Evolutionary conservation across 2,888 invertebrate genomes (phyloP).

Genomic region (Ferdinandea cuprea): DNA sequence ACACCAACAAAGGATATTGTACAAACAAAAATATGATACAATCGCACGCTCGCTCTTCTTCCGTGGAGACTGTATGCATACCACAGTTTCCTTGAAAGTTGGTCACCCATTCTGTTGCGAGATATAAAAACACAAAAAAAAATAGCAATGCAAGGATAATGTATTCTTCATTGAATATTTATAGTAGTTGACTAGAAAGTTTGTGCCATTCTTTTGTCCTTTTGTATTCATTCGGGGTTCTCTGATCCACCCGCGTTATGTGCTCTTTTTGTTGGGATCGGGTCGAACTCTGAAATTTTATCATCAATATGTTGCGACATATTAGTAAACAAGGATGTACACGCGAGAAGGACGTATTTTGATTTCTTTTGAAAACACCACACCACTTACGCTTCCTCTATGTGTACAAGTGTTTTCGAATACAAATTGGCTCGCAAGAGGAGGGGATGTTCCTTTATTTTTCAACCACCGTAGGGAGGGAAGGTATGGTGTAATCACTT

Average conservation of each 20-base stretch:
- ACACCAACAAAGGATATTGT: slow-evolving; percentile 3
- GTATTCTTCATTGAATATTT: slow-evolving; percentile 73
- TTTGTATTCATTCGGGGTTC: slow-evolving; percentile 13
- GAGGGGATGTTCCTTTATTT: neutral
- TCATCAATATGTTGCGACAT: slow-evolving; percentile 43
- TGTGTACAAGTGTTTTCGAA: neutral
- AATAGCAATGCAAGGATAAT: slow-evolving; percentile 64
- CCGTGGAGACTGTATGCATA: slow-evolving; percentile 1
- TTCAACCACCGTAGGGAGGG: neutral
- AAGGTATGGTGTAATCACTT: slow-evolving; percentile 24
- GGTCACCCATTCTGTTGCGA: slow-evolving; percentile 23
- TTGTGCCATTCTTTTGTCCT: slow-evolving; percentile 46
- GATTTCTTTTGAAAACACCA: slow-evolving; percentile 20
- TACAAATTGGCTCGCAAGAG: slow-evolving; percentile 18
- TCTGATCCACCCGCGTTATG: neutral
- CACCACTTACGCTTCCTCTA: slow-evolving; percentile 4
- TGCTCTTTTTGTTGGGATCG: neutral
- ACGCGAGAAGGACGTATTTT: slow-evolving; percentile 24
- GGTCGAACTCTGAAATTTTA: slow-evolving; percentile 21
- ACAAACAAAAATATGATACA: slow-evolving; percentile 38
- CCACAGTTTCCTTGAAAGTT: slow-evolving; percentile 54
- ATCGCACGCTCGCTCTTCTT: slow-evolving; percentile 7
- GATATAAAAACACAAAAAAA: slow-evolving; percentile 21
- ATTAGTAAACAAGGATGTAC: slow-evolving; percentile 30
- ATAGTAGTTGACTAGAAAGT: slow-evolving; percentile 62